These are phyloP conservation scores for Rallus crepitans DNA, from an alignment of 2,797 vertebrate genomes.

Conservation along the genomic window DNA sequence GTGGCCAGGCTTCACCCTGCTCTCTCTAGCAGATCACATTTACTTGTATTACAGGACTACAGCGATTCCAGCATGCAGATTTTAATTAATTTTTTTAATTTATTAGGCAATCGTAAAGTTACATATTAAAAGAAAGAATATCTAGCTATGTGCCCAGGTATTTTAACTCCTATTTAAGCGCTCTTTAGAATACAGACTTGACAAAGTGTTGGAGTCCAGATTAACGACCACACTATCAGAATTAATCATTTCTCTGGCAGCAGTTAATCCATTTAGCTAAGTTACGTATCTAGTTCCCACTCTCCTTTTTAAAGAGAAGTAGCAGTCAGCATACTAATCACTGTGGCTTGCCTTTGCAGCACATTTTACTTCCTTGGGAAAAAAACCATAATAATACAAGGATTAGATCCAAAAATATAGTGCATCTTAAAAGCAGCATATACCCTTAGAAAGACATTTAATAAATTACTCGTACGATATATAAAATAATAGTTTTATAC, in stretches of 20 bases:
- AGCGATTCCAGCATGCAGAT: conserved; percentile 60
- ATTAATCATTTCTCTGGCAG: conserved; percentile 41
- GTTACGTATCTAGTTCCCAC: conserved; percentile 34
- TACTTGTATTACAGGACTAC: conserved; percentile 20
- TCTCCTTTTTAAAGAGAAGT: conserved; percentile 74
- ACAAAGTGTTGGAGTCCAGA: conserved; percentile 27
- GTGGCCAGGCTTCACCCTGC: neutral
- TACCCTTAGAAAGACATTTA: conserved; percentile 81
- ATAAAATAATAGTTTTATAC: conserved; percentile 78
- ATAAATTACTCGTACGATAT: conserved; percentile 83
- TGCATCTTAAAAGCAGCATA: conserved; percentile 85
- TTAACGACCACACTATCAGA: conserved; percentile 29
- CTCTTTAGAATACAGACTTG: conserved; percentile 32
- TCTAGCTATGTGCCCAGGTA: conserved; percentile 15
- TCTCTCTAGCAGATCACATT: neutral
- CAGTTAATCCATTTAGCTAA: conserved; percentile 43
- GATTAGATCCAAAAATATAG: conserved; percentile 83
- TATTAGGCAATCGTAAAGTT: conserved; percentile 35
- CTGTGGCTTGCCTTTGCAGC: conserved; percentile 68
- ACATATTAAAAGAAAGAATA: conserved; percentile 31
- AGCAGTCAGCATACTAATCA: conserved; percentile 74
- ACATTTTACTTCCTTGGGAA: conserved; percentile 78
- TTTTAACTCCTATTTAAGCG: conserved; percentile 35
- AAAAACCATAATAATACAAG: conserved; percentile 71
- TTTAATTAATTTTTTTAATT: neutral